Conservation (phyloP, 2,113 vertebrate species). For the Ammodytes marinus region DNA sequence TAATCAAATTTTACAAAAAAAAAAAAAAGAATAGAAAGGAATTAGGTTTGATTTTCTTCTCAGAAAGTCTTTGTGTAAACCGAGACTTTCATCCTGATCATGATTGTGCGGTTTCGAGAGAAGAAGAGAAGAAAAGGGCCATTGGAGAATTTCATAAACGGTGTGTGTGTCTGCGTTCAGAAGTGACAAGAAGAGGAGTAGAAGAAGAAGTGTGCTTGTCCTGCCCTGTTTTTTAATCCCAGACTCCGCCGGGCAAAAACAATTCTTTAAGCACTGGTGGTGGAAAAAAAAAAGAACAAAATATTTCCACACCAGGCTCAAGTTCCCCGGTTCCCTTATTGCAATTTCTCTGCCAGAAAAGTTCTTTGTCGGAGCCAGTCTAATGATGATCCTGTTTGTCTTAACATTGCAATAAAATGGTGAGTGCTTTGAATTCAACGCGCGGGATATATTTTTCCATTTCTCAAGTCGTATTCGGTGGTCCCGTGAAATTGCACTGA, state of each 20-base stretch:
- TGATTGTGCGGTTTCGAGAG: conserved; percentile 4
- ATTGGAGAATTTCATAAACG: conserved; percentile 2
- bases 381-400: conserved; percentile 57
- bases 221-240: conserved; percentile 4
- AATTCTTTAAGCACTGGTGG: background rate
- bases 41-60: conserved; percentile 9
- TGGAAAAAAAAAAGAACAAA: conserved; percentile 4
- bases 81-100: conserved; percentile 17
- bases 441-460: conserved; percentile 19
- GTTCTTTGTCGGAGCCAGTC: conserved; percentile 23
- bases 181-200: conserved; percentile 8
- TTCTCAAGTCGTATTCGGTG: conserved; percentile 6
- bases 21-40: conserved; percentile 30
- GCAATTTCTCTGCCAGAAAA: conserved; percentile 28
- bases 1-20: background rate
- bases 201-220: conserved; percentile 17
- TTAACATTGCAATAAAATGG: conserved; percentile 39
- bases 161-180: conserved; percentile 28
- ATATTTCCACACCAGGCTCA: conserved; percentile 36
- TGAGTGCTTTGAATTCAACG: conserved; percentile 1
- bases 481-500: background rate
- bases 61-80: conserved; percentile 18
- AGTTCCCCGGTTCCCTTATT: conserved; percentile 13
- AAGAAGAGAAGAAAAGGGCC: conserved; percentile 19
- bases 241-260: conserved; percentile 14